Evolutionary conservation across 2,888 invertebrate species (phyloP), one percentile per base, ranked within the genome.

Genomic region (Piscicola geometra): DNA sequence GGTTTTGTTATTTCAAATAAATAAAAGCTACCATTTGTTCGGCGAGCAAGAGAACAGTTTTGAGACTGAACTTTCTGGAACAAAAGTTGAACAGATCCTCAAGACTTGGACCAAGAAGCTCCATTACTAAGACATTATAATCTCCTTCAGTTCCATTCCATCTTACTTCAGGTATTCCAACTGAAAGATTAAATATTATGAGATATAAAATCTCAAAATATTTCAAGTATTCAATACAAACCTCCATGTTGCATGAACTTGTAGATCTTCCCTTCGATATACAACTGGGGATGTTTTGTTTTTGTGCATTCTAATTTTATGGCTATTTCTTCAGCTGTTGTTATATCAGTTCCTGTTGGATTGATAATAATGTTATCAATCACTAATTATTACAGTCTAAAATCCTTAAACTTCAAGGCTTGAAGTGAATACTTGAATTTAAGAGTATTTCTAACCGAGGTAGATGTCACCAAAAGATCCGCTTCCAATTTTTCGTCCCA

Each of bases 381-480:
- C 30, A n/a, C 30, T 64, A 64, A 64, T 64, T 18, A 64, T 64
- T 64, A 30, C 50, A 30, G 1, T 47, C 28, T 25, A 56, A 64
- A 32, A 35, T 2, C 25, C 18, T 21, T 18, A 32, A 25, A 18
- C n/a, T n/a, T n/a, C n/a, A n/a, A n/a, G n/a, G n/a, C n/a, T n/a
- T n/a, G n/a, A n/a, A n/a, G n/a, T n/a, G n/a, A n/a, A n/a, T n/a
- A n/a, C n/a, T n/a, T n/a, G n/a, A 18, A 15, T n/a, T 64, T n/a
- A 33, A 56, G 18, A 64, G 28, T n/a, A 64, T 5, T 71, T 86
- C 89, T 90, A 87, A 93, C 94, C 97, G 86, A 98, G 88, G 88
- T 99, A 99, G 87, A 99, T 99, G 88, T 99, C 98, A 84, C 99
- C 99, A 88, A 99, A 99, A 77, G 98, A 99, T 82, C 99, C 99